phyloP scores from a whole-genome alignment of 2,888 invertebrate genomes.

The Selenia dentaria region DNA sequence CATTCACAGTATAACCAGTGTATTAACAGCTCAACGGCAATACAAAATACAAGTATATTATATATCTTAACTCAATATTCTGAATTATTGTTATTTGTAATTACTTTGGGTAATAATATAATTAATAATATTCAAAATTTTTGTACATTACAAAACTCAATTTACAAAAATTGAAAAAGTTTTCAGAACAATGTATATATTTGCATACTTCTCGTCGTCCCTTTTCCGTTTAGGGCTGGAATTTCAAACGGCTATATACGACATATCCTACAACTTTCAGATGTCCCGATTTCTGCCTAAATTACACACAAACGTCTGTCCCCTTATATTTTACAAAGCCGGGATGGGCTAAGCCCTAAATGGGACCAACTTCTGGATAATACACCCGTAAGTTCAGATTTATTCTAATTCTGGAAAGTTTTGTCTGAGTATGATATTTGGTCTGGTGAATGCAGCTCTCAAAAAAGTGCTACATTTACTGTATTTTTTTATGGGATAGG shows the following conservation, averaged over 20 bases:
- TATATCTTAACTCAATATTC: too few species aligned
- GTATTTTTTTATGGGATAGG: too few species aligned
- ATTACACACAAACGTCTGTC: neutral
- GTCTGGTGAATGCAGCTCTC: too few species aligned
- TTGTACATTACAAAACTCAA: too few species aligned
- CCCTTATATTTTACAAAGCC: neutral
- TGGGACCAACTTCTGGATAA: constrained; percentile 2
- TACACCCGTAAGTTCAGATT: constrained; percentile 6
- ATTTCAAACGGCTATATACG: neutral
- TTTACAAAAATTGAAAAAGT: too few species aligned
- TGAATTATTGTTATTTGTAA: too few species aligned
- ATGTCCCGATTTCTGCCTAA: neutral
- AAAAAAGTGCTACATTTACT: too few species aligned
- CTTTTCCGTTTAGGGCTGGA: neutral
- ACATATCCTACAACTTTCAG: neutral
- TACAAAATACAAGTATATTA: too few species aligned
- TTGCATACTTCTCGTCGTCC: neutral
- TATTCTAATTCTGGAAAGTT: neutral
- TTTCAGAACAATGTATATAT: neutral
- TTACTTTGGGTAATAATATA: too few species aligned
- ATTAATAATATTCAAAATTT: too few species aligned
- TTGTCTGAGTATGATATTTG: neutral
- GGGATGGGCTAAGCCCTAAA: neutral
- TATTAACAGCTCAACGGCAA: too few species aligned
- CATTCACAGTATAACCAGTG: too few species aligned